phyloP scores from a whole-genome alignment of 2,113 vertebrate genomes.

The Eptesicus fuscus region DNA sequence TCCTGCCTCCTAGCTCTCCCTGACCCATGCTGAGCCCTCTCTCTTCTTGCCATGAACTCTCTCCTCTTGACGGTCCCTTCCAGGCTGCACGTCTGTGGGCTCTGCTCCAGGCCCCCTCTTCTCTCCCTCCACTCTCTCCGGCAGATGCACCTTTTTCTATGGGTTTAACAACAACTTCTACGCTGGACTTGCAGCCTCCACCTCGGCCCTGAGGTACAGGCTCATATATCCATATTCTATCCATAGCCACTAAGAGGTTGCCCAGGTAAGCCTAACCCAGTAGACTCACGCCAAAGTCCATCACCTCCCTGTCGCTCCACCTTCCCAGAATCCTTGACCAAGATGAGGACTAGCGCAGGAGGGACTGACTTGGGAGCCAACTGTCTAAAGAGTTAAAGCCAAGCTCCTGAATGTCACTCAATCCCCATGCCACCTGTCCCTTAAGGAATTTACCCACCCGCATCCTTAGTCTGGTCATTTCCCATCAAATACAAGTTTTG shows the following conservation, averaged over 20 bases:
- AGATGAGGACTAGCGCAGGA: background rate
- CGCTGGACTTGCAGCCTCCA: background rate
- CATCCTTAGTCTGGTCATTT: background rate
- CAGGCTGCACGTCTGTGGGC: too few relatives aligned
- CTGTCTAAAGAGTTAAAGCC: background rate
- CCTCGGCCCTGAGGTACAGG: background rate
- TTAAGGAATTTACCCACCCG: background rate
- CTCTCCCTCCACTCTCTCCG: background rate
- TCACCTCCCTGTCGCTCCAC: background rate
- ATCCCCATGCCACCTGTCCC: background rate
- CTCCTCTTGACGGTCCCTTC: background rate
- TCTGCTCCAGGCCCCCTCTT: background rate
- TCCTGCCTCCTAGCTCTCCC: accelerated
- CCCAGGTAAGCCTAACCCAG: background rate
- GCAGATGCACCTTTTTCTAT: background rate
- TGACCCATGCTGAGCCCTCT: too few relatives aligned
- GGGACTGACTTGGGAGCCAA: background rate
- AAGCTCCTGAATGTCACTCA: background rate
- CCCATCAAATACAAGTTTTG: background rate
- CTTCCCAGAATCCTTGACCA: background rate
- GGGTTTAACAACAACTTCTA: background rate
- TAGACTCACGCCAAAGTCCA: accelerated
- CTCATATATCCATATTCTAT: too few relatives aligned
- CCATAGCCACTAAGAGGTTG: accelerated
- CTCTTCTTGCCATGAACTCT: too few relatives aligned